Percentiles rank a stretch among this genome's conserved stretches.
Evolutionary conservation across 2,113 vertebrate genomes (phyloP).

Genomic region (Erpornis zantholeuca): DNA sequence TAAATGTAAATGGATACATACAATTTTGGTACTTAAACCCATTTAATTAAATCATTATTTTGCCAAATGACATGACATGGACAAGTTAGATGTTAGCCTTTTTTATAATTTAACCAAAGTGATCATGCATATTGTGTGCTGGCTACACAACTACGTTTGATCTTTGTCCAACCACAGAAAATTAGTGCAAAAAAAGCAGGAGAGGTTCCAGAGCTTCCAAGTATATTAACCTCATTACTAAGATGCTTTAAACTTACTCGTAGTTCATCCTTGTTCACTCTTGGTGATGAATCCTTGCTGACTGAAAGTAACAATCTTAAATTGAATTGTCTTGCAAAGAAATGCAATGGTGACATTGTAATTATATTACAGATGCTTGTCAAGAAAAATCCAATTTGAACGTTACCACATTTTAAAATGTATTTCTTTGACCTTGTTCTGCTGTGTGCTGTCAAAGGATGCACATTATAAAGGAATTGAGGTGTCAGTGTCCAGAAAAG

Average conservation of each 20-base stretch:
- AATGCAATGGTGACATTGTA: not conserved
- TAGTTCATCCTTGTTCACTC: not conserved
- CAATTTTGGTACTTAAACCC: constrained; percentile 21
- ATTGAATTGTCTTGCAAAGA: not conserved
- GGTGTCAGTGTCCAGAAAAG: not conserved
- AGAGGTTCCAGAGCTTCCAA: not conserved
- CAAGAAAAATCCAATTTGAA: not conserved
- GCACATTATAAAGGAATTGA: not conserved
- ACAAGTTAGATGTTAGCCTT: constrained; percentile 36
- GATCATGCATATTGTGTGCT: not conserved
- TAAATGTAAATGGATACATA: constrained; percentile 1
- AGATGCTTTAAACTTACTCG: not conserved
- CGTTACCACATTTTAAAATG: not conserved
- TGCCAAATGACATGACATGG: constrained; percentile 39
- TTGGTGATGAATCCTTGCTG: not conserved
- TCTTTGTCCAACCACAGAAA: constrained; percentile 22
- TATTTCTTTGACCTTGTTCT: not conserved
- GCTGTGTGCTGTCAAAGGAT: not conserved
- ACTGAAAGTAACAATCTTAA: not conserved
- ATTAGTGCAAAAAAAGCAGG: not conserved
- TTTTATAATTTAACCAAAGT: constrained; percentile 23
- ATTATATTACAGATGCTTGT: not conserved
- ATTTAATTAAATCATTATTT: constrained; percentile 13
- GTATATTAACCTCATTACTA: not conserved
- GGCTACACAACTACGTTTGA: not conserved